Conservation (phyloP, 2,888 invertebrate genomes). For the Mimumesa dahlbomi region DNA sequence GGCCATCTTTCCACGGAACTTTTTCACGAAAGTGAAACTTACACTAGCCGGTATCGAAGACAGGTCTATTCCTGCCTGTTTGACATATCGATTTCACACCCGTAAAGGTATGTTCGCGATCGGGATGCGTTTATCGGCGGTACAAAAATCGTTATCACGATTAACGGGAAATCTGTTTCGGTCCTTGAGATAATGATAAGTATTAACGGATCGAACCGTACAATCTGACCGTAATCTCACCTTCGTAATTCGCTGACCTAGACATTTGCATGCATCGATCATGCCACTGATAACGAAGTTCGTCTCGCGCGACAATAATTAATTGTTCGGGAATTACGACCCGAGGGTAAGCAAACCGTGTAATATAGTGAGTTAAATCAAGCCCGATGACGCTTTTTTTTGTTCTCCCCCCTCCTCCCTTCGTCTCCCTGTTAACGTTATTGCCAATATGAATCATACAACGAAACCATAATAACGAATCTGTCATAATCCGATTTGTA, state of each 20-base stretch:
- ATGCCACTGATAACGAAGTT: not conserved
- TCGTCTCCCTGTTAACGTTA: too few species aligned
- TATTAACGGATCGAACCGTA: not conserved
- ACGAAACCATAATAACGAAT: constrained; percentile 31
- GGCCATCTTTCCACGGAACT: constrained; percentile 17
- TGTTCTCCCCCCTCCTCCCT: too few species aligned
- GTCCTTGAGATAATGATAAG: not conserved
- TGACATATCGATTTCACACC: constrained; percentile 31
- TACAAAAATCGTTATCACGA: too few species aligned
- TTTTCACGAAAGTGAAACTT: constrained; percentile 54
- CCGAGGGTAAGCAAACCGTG: too few species aligned
- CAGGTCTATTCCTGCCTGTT: constrained; percentile 18
- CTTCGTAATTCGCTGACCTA: too few species aligned
- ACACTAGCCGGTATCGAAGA: constrained; percentile 12
- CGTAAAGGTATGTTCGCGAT: not conserved
- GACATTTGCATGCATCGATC: too few species aligned
- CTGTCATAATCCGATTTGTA: constrained; percentile 28
- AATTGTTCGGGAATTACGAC: too few species aligned
- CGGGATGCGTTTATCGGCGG: too few species aligned
- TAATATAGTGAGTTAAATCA: too few species aligned
- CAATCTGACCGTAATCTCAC: not conserved
- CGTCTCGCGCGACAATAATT: not conserved
- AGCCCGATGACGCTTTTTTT: not conserved
- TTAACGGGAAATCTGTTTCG: not conserved
- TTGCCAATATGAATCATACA: not conserved